A percentile compares a stretch with the other conserved stretches of the same genome.
These are phyloP conservation scores for Colletes latitarsis DNA, from an alignment of 1,140 invertebrate species.

Conservation along the genomic window DNA sequence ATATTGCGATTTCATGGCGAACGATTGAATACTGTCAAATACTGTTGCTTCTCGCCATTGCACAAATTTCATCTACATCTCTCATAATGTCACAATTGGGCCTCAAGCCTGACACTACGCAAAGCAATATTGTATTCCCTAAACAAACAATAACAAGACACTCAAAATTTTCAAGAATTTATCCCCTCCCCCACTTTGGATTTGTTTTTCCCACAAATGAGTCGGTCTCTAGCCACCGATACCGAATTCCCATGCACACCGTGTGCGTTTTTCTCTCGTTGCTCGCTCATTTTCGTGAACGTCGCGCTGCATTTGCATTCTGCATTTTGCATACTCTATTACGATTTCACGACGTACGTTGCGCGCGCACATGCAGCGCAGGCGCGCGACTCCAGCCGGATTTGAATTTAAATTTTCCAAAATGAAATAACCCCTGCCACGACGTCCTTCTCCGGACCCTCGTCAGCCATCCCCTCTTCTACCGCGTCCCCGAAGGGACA, in stretches of 20 bases:
- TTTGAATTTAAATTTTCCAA: constrained; percentile 66
- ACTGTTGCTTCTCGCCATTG: no score
- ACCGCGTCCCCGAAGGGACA: constrained; percentile 6
- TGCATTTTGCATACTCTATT: constrained; percentile 73
- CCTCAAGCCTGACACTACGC: no score
- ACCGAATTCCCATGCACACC: no score
- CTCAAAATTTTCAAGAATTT: no score
- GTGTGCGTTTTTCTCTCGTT: constrained; percentile 11
- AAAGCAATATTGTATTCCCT: no score
- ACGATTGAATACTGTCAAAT: no score
- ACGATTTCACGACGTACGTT: constrained; percentile 63
- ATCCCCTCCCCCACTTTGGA: background rate
- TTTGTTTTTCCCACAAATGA: background rate
- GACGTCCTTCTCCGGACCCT: constrained; percentile 3
- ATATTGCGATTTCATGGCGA: no score
- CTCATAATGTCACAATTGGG: no score
- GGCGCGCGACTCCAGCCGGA: constrained; percentile 19
- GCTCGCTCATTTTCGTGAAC: constrained; percentile 69
- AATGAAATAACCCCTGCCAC: constrained; percentile 45
- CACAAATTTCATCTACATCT: no score
- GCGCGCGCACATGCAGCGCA: background rate
- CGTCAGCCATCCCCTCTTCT: background rate
- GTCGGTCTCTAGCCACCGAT: no score
- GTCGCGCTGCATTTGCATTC: constrained; percentile 70
- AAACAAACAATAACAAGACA: no score